phyloP scores from a whole-genome alignment of 1,140 invertebrate species.

The Panagrolaimus sp. region DNA sequence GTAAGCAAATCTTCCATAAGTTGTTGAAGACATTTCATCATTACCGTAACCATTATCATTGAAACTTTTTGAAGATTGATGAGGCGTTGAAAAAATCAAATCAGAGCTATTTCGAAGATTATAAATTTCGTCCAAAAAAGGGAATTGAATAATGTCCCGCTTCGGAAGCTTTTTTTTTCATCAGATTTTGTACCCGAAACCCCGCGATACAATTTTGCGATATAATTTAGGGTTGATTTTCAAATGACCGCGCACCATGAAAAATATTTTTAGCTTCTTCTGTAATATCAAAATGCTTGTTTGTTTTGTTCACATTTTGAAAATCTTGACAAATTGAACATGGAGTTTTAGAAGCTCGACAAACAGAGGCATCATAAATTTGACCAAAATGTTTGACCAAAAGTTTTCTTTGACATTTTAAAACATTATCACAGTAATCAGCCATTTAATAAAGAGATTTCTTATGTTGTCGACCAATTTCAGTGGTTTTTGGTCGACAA shows the following conservation, averaged over 20 bases:
- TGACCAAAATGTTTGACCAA: conserved; percentile 49
- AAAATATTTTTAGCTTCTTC: background rate
- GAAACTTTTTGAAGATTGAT: background rate
- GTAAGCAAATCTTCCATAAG: background rate
- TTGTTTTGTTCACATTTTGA: background rate
- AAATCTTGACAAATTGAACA: background rate
- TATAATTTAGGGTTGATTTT: background rate
- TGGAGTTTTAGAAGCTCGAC: background rate
- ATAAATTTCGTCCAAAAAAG: conserved; percentile 2
- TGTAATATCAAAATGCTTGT: conserved; percentile 2
- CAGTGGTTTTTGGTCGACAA: too few relatives aligned
- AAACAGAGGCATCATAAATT: conserved; percentile 5
- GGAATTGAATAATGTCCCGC: background rate
- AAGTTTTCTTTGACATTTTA: conserved; percentile 31
- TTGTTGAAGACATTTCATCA: background rate
- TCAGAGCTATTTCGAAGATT: background rate
- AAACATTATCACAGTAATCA: conserved; percentile 42
- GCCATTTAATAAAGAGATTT: conserved; percentile 34
- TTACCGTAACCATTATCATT: background rate
- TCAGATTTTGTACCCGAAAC: background rate
- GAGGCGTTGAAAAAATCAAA: background rate
- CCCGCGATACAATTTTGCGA: background rate
- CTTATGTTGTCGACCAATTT: background rate
- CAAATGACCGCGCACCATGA: background rate
- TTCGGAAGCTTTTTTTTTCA: background rate